Evolutionary conservation across 2,888 invertebrate species (phyloP), one percentile per base, ranked within the genome.

Genomic region (Pollenia labialis): DNA sequence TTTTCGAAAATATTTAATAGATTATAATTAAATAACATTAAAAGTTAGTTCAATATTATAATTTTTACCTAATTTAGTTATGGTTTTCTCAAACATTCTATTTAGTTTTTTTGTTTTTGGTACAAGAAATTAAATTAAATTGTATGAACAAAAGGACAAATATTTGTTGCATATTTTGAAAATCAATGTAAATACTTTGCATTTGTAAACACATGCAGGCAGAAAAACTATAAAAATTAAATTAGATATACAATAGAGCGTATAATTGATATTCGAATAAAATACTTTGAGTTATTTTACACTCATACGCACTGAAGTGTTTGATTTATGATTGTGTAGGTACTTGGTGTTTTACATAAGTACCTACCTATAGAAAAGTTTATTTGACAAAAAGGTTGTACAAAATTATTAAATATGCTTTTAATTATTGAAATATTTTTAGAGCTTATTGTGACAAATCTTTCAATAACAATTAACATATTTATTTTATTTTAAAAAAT

Each of bases 251-350:
- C 52, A 32, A 32, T 54, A 8, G 23, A 32, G 52, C 80, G 80
- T 71, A 80, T 80, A 71, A 71, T 71, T 62, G 52, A 62, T 80
- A 71, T 80, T 62, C 10, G 50, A 52, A 76, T 4, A 52, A 50
- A 18, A 58, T 60, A 7, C 23, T 64, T 23, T 23, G 16, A 71
- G 62, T 62, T 62, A 62, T 32, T 79, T 54, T 48, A 64, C 62
- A 80, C 80, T 80, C 71, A 80, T 80, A 80, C 80, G 80, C 16
- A 23, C 14, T 62, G 52, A 6, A 71, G 71, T 80, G 32, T 4
- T 42, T 62, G 46, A 52, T 79, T 23, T 8, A 44, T 9, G 16
- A 46, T 9, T 46, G 46, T 18, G 14, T 11, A 32, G 48, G 72
- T 60, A 32, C 58, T 54, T 44, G 14, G 18, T 68, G 32, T 58